phyloP scores from a whole-genome alignment of 2,888 invertebrate species.

The Luffia ferchaultella region DNA sequence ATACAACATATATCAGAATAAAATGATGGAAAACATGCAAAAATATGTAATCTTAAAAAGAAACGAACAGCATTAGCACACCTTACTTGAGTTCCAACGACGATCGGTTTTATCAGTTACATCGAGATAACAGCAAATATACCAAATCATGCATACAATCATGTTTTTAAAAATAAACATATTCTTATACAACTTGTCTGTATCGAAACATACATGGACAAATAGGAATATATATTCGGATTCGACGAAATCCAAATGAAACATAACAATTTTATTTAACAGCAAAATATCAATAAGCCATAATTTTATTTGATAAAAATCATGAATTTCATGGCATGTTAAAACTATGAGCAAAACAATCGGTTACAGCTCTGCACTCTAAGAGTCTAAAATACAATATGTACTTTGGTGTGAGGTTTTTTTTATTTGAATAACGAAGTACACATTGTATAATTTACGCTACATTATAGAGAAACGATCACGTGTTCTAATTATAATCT shows the following conservation, averaged over 20 bases:
- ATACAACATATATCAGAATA: conserved; percentile 32
- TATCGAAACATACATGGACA: not conserved
- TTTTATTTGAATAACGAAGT: conserved; percentile 16
- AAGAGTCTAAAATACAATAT: conserved; percentile 34
- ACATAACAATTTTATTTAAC: conserved; percentile 29
- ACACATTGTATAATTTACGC: conserved; percentile 31
- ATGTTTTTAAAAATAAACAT: conserved; percentile 14
- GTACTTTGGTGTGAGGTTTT: conserved; percentile 12
- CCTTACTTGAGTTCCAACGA: conserved; percentile 63
- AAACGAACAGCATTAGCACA: not conserved
- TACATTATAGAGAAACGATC: conserved; percentile 33
- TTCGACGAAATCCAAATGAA: not conserved
- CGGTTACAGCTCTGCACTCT: conserved; percentile 57
- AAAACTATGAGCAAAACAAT: conserved; percentile 60
- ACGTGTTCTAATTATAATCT: conserved; percentile 51
- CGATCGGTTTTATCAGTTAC: conserved; percentile 41
- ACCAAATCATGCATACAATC: conserved; percentile 37
- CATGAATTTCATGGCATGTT: conserved; percentile 40
- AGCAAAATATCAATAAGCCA: conserved; percentile 53
- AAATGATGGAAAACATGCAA: conserved; percentile 1
- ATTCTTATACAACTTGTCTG: conserved; percentile 7
- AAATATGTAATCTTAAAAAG: not conserved
- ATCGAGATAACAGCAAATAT: conserved; percentile 26
- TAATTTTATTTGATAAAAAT: conserved; percentile 41
- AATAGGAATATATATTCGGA: not conserved